Evolutionary conservation across 2,888 invertebrate genomes (phyloP), one percentile per base, ranked within the genome.

Genomic region (Drosophila kokeensis): DNA sequence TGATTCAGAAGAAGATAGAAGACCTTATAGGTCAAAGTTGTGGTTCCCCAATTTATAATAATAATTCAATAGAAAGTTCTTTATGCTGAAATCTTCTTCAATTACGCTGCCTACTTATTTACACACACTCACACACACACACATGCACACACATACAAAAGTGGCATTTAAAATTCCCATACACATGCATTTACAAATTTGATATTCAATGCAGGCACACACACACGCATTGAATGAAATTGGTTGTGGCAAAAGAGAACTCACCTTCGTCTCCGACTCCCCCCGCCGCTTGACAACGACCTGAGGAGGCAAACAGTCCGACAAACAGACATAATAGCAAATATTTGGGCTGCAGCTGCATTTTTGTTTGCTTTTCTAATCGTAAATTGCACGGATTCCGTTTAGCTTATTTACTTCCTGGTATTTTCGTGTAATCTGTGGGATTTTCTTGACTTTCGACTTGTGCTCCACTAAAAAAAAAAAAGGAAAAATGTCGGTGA

Each of bases 281-380:
- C 30, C 13, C 66, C 1, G 24, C 73, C 64, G 58, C 72, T 73
- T 85, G 66, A 76, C 86, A 82, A 72, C 80, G 83, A 65, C 81
- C 73, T 42, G 83, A 82, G 54, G 83, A 82, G 57, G 83, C 79
- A 73, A 91, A 82, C 55, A 92, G 79, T 61, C 84, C 92, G 30
- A 90, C 83, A 49, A 92, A 82, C 60, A 92, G 76, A 79, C 78
- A 91, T 66, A 91, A 61, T 62, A 90, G 71, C 79, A 91, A 71
- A 84, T 80, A 79, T 68, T 81, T 85, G 49, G 82, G 65, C 62
- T 89, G 88, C 73, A 86, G 87, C 82, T 91, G 90, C 92, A 92
- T 91, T 81, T 76, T 83, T 73, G 45, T 53, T 61, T 27, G 49
- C 63, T 27, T 38, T 50, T 69, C 53, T 61, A 68, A 40, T 61